A percentile compares a stretch with the other conserved stretches of the same genome.
These are phyloP conservation scores for Climacteris rufus DNA, from an alignment of 2,113 vertebrate species.

Conservation along the genomic window DNA sequence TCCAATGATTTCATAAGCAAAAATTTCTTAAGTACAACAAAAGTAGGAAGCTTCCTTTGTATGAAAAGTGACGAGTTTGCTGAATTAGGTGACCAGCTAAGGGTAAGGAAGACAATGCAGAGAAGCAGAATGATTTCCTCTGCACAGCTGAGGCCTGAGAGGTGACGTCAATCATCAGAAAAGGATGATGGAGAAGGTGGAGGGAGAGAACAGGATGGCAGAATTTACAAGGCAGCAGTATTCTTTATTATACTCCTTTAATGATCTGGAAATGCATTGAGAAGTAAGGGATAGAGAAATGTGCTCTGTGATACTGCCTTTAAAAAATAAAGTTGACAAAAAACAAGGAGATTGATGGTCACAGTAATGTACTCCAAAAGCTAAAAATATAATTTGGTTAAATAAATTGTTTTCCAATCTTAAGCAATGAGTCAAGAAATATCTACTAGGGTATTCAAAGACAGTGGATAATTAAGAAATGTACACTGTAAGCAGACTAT, in stretches of 20 bases:
- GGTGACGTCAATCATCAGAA: neutral
- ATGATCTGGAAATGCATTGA: neutral
- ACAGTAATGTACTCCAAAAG: neutral
- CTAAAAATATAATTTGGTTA: neutral
- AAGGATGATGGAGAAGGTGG: neutral
- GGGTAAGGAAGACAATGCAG: slow-evolving; percentile 34
- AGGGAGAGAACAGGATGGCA: neutral
- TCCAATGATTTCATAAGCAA: neutral
- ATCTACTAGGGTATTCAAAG: neutral
- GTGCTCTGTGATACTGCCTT: neutral
- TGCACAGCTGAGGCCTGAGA: neutral
- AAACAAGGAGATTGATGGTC: neutral
- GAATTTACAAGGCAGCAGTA: neutral
- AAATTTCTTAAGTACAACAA: slow-evolving; percentile 34
- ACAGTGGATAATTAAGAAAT: neutral
- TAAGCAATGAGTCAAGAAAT: neutral
- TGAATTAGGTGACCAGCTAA: neutral
- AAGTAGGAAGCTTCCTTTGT: slow-evolving; percentile 46
- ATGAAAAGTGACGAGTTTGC: neutral
- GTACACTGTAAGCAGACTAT: neutral
- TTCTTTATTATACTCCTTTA: neutral
- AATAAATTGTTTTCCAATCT: neutral
- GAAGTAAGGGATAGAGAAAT: neutral
- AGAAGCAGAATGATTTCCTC: slow-evolving; percentile 27
- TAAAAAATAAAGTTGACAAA: neutral